Percentiles rank a stretch among this genome's conserved stretches.
Conservation (phyloP, 2,113 vertebrate species). For the Solenodon paradoxus region DNA sequence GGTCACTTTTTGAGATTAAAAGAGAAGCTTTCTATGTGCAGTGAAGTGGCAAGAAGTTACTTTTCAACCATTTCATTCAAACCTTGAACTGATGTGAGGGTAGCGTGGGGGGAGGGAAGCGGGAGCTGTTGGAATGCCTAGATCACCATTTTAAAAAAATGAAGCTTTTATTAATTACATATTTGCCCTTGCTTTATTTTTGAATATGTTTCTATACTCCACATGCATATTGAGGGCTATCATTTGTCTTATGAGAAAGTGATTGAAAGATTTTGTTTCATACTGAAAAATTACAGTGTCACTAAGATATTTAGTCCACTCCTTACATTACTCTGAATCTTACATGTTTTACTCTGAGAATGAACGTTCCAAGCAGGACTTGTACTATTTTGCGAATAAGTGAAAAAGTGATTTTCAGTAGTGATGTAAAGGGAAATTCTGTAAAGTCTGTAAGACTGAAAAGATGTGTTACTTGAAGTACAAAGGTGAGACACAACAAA, state of each 20-base stretch:
- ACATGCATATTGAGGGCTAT: background rate
- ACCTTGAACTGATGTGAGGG: too few relatives aligned
- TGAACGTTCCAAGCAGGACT: background rate
- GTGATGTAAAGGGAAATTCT: background rate
- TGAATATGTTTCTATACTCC: background rate
- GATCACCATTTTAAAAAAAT: too few relatives aligned
- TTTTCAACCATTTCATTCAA: too few relatives aligned
- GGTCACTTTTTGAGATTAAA: too few relatives aligned
- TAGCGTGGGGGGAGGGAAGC: too few relatives aligned
- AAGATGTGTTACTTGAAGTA: background rate
- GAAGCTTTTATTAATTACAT: background rate
- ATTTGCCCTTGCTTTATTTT: background rate
- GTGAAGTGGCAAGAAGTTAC: too few relatives aligned
- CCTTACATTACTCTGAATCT: background rate
- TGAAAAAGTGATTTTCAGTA: background rate
- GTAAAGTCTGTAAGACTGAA: background rate
- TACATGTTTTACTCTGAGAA: background rate
- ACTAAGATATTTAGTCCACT: background rate
- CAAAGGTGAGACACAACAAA: background rate
- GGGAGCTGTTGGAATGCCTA: too few relatives aligned
- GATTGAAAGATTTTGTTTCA: background rate
- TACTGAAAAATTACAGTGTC: background rate
- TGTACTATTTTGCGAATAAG: background rate
- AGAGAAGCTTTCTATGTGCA: too few relatives aligned
- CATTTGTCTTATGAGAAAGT: background rate